These are phyloP conservation scores for Melitaea athalia DNA, from an alignment of 2,888 invertebrate species.

Conservation along the genomic window DNA sequence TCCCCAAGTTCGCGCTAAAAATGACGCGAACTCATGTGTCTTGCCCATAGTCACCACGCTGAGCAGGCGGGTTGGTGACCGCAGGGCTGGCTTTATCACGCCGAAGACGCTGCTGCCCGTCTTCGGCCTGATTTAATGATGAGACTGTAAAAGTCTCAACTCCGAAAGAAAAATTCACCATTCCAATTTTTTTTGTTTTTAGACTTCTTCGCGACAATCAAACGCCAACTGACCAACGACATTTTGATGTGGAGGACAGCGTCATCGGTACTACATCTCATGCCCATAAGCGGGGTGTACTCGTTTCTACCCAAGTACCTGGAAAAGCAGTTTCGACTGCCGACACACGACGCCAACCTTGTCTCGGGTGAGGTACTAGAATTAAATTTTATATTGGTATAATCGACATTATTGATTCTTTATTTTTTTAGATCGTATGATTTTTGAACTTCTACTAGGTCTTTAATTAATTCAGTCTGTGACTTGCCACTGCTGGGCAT, in stretches of 20 bases:
- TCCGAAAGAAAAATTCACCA: no score
- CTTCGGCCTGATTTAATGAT: no score
- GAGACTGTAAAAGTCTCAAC: no score
- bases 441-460: no score
- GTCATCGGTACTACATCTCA: slow-evolving; percentile 93
- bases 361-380: slow-evolving; percentile 88
- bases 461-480: no score
- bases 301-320: slow-evolving; percentile 96
- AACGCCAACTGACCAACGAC: slow-evolving; percentile 91
- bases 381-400: slow-evolving; percentile 33
- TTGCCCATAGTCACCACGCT: no score
- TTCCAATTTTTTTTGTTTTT: slow-evolving; percentile 36
- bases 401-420: neutral
- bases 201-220: slow-evolving; percentile 77
- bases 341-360: slow-evolving; percentile 94
- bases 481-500: no score
- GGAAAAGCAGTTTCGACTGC: slow-evolving; percentile 94
- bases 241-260: slow-evolving; percentile 96
- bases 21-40: no score
- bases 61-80: no score
- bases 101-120: no score
- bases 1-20: no score
- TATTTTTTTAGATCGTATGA: neutral
- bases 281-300: slow-evolving; percentile 95
- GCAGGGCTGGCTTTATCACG: no score